A percentile compares a stretch with the other conserved stretches of the same genome.
Evolutionary conservation across 2,888 invertebrate genomes (phyloP).

Genomic region (Ashinkailepas kermadecensis): DNA sequence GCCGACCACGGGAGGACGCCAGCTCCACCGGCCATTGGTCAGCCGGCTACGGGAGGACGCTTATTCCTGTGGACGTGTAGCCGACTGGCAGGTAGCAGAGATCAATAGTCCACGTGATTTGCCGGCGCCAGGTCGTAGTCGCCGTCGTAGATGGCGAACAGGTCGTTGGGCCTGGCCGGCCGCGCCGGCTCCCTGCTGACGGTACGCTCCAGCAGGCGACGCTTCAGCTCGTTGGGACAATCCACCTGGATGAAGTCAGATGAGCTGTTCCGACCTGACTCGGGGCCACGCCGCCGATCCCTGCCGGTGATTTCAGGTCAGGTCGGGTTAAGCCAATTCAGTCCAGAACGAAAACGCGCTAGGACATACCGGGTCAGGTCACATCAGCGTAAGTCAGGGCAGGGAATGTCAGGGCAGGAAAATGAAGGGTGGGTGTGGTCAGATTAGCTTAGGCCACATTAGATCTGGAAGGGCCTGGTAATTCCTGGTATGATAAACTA

Average conservation of each 20-base stretch:
- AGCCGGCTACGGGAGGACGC: no score
- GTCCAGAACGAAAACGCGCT: background rate
- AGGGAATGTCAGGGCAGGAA: background rate
- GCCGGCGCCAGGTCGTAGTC: conserved; percentile 11
- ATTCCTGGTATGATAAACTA: background rate
- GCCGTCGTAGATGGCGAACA: conserved; percentile 17
- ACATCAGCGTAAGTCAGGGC: background rate
- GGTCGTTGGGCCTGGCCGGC: background rate
- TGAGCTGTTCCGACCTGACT: conserved; percentile 35
- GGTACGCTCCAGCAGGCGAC: conserved; percentile 72
- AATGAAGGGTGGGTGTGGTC: background rate
- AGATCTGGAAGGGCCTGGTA: background rate
- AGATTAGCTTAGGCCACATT: background rate
- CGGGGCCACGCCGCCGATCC: conserved; percentile 32
- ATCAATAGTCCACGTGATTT: background rate
- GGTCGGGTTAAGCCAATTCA: background rate
- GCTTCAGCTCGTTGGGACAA: conserved; percentile 77
- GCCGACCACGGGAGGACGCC: no score
- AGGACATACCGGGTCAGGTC: background rate
- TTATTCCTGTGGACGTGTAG: no score
- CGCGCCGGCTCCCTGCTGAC: conserved; percentile 30
- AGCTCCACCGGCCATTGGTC: no score
- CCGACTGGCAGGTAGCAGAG: no score
- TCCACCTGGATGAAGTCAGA: conserved; percentile 74
- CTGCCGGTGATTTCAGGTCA: background rate